phyloP scores from a whole-genome alignment of 1,140 invertebrate genomes.

The Acromyrmex charruanus region DNA sequence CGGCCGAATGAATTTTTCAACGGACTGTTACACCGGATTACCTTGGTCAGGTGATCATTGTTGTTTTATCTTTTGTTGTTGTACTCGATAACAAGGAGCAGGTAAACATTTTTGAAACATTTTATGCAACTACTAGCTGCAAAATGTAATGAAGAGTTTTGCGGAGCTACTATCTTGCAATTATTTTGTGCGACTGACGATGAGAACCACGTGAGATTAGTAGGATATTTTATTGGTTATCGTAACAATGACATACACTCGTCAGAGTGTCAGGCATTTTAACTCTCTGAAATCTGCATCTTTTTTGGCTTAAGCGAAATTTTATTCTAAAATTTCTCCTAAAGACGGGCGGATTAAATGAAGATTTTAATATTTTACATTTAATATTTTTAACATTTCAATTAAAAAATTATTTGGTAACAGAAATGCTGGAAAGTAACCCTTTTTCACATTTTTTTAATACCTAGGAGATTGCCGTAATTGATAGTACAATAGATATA shows the following conservation, averaged over 20 bases:
- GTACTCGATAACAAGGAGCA: neutral
- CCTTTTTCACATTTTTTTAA: too few relatives aligned
- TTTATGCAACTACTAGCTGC: neutral
- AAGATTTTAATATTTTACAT: too few relatives aligned
- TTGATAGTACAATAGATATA: too few relatives aligned
- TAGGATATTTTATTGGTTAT: neutral
- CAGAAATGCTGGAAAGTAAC: too few relatives aligned
- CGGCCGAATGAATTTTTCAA: constrained; percentile 41
- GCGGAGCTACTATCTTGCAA: neutral
- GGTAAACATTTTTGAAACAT: constrained; percentile 13
- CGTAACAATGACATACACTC: neutral
- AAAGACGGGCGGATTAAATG: too few relatives aligned
- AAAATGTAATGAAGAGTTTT: constrained; percentile 5
- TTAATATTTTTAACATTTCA: too few relatives aligned
- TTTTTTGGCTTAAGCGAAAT: too few relatives aligned
- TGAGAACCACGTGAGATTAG: neutral
- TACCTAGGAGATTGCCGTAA: too few relatives aligned
- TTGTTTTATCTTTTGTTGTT: constrained; percentile 6
- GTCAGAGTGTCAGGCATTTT: neutral
- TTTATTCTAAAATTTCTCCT: too few relatives aligned
- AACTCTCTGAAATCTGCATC: too few relatives aligned
- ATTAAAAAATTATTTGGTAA: too few relatives aligned
- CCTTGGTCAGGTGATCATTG: constrained; percentile 24
- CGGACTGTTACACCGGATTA: neutral
- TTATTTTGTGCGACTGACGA: neutral